Percentiles rank a stretch among this genome's conserved stretches.
Conservation (phyloP, 2,888 invertebrate genomes). For the Ormyrus nitidulus region DNA sequence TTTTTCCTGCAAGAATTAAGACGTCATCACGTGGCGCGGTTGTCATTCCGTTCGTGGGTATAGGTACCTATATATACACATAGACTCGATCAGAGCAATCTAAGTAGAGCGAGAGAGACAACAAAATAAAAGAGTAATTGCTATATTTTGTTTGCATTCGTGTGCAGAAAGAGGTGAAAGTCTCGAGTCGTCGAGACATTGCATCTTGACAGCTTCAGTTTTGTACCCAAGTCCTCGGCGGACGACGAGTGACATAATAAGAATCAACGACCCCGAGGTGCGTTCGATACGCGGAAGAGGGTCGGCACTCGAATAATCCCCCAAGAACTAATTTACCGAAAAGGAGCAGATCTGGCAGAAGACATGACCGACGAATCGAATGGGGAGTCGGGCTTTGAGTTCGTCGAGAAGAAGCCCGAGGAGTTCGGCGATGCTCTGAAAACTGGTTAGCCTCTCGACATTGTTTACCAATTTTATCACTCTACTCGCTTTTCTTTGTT, state of each 20-base stretch:
- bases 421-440: constrained; percentile 67
- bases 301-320: background rate
- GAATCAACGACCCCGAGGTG: no score
- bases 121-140: background rate
- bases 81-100: no score
- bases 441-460: constrained; percentile 64
- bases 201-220: no score
- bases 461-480: background rate
- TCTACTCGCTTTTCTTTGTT: background rate
- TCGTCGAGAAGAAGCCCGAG: constrained; percentile 70
- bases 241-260: constrained; percentile 9
- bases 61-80: no score
- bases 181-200: background rate
- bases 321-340: background rate
- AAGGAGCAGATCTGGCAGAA: background rate
- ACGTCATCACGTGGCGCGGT: constrained; percentile 46
- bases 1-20: background rate
- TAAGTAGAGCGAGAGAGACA: background rate
- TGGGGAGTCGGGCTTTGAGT: constrained; percentile 73
- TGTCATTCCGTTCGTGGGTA: constrained; percentile 20
- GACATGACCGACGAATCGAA: constrained; percentile 73
- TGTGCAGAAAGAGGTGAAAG: constrained; percentile 2
- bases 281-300: background rate
- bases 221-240: no score
- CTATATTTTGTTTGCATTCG: background rate